phyloP scores from a whole-genome alignment of 2,797 vertebrate species.

The Buceros bicornis region DNA sequence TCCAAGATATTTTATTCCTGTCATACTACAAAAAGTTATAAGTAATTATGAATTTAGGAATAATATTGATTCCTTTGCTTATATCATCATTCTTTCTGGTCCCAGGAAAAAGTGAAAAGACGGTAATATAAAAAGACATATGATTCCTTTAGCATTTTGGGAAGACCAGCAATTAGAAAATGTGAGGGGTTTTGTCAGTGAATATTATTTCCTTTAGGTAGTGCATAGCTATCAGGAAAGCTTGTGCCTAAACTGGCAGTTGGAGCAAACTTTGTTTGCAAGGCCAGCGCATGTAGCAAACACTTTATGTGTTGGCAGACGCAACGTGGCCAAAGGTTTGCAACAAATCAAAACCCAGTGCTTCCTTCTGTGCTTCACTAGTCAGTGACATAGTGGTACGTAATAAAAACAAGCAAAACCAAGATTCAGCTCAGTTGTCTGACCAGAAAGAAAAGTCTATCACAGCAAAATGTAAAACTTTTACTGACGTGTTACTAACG shows the following conservation, averaged over 20 bases:
- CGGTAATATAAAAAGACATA: neutral
- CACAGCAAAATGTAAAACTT: neutral
- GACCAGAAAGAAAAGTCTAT: neutral
- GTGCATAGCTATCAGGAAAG: neutral
- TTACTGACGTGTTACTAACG: neutral
- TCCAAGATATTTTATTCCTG: neutral
- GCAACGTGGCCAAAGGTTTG: neutral
- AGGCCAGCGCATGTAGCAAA: neutral
- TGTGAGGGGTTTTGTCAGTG: neutral
- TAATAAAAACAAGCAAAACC: neutral
- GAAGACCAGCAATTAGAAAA: neutral
- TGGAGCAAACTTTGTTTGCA: neutral
- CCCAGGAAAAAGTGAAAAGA: neutral
- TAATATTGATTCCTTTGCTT: neutral
- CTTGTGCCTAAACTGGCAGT: rapidly evolving
- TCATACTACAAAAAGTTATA: neutral
- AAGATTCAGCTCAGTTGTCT: neutral
- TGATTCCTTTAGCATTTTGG: neutral
- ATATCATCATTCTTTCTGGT: neutral
- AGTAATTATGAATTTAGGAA: neutral
- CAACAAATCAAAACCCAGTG: neutral
- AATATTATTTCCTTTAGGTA: neutral
- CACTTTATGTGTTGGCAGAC: neutral
- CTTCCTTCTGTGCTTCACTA: neutral
- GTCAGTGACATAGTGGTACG: neutral